phyloP scores from a whole-genome alignment of 2,888 invertebrate species.

The Drosophila trichaetosa region DNA sequence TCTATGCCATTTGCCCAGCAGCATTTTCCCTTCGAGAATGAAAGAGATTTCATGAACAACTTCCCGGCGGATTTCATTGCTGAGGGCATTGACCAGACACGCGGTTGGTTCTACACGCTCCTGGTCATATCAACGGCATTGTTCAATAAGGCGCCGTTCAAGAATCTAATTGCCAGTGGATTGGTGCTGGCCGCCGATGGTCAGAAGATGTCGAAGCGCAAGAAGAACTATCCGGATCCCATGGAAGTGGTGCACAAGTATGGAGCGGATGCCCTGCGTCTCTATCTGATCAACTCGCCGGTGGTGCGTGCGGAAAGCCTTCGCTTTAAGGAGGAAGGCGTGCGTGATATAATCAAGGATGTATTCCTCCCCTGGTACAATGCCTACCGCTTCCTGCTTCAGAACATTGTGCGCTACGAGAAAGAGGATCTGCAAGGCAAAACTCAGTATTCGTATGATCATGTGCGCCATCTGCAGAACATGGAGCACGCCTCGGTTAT shows the following conservation, averaged over 20 bases:
- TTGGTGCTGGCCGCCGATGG: slow-evolving; percentile 98
- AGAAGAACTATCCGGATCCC: slow-evolving; percentile 99
- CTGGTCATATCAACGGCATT: slow-evolving; percentile 97
- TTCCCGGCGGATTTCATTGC: slow-evolving; percentile 99
- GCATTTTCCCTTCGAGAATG: slow-evolving; percentile 98
- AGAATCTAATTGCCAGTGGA: slow-evolving; percentile 98
- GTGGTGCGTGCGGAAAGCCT: slow-evolving; percentile 98
- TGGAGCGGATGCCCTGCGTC: slow-evolving; percentile 97
- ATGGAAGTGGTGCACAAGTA: slow-evolving; percentile 95
- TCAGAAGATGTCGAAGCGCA: slow-evolving; percentile 99
- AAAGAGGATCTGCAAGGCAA: slow-evolving; percentile 87
- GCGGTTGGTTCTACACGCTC: slow-evolving; percentile 99
- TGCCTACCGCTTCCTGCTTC: slow-evolving; percentile 96
- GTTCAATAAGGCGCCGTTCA: slow-evolving; percentile 98
- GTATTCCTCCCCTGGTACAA: slow-evolving; percentile 99
- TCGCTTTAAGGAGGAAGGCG: slow-evolving; percentile 98
- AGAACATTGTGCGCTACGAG: slow-evolving; percentile 94
- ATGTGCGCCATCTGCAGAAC: slow-evolving; percentile 84
- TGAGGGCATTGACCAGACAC: slow-evolving; percentile 99
- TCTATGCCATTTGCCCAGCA: slow-evolving; percentile 99
- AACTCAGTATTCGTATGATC: slow-evolving; percentile 86
- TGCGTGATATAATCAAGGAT: slow-evolving; percentile 97
- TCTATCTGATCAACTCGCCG: slow-evolving; percentile 99
- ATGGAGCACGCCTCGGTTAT: slow-evolving; percentile 88
- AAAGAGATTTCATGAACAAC: slow-evolving; percentile 93